Evolutionary conservation across 2,797 vertebrate species (phyloP).

Genomic region (Coracias cyanogaster): DNA sequence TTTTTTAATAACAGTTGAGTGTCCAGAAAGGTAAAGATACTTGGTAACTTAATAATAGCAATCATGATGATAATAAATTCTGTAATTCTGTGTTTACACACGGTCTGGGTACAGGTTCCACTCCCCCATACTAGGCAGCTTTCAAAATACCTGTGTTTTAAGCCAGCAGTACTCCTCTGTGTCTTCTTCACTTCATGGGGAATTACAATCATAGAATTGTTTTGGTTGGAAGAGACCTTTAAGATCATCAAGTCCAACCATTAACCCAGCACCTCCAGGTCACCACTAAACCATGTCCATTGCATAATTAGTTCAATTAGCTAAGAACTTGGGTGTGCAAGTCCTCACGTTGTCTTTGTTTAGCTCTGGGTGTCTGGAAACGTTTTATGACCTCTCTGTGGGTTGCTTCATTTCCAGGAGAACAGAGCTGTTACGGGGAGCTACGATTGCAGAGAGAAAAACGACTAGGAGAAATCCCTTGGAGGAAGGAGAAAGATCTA

Average conservation of each 20-base stretch:
- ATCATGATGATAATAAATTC: neutral
- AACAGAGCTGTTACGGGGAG: accelerated
- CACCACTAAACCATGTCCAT: neutral
- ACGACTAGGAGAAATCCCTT: neutral
- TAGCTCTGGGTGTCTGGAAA: neutral
- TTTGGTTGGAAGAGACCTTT: neutral
- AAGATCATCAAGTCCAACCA: neutral
- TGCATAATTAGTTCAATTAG: neutral
- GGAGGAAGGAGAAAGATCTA: neutral
- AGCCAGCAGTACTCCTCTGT: neutral
- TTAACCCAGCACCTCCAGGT: neutral
- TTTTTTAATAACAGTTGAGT: neutral
- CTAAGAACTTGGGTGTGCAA: neutral
- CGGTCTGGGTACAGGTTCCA: accelerated
- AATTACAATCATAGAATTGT: neutral
- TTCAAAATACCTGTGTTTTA: neutral
- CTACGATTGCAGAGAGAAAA: neutral
- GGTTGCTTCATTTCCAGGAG: neutral
- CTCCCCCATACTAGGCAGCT: neutral
- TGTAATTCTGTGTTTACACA: accelerated
- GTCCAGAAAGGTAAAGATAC: neutral
- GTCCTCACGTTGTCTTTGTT: neutral
- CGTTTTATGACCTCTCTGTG: neutral
- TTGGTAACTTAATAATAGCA: neutral
- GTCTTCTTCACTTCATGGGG: neutral